Base-by-base conservation (phyloP, 2,113 vertebrate genomes). In the Urocitellus parryii region DNA sequence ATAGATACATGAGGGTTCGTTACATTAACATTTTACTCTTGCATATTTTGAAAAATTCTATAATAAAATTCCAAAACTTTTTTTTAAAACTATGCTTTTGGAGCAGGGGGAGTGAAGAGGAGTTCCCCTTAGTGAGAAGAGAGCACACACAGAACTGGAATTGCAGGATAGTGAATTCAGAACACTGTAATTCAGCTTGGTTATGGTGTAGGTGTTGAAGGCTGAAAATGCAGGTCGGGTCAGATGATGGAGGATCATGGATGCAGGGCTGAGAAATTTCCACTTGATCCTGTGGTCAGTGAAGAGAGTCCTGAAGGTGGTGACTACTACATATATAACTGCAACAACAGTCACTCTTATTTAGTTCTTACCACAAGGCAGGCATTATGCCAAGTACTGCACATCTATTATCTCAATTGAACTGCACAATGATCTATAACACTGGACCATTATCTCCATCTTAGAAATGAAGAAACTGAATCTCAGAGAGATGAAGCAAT, bases 221-320 rank as follows among this genome's bases (percentile, higher is more conserved):
- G 74, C 87, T 79, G 32, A 92, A 92, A 83, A 94, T 7, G 39
- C 83, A 81, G 96, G 90, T 83, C 32, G 29, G 83, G 83, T 79
- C 39, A 70, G 92, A 93, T 42, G 83, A 45, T 84, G 72, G 63
- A 58, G 32, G 63, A 25, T 51, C 22, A 6, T 18, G 80, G 27
- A 63, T 2, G 58, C 34, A 58, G 88, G 67, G 73, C 56, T 91
- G 87, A 91, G 86, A 82, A 93, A 48, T 86, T 89, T 72, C 83
- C 83, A 70, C 48, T 73, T 8, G 12, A 45, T 86, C 56, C 56
- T n/a, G 10, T 18, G 77, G 65, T 90, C 42, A 42, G 32, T 24
- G 61, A 79, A 65, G 88, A 77, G 51, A 86, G 73, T 92, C 92
- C 76, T 25, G 63, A 76, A n/a, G 76, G 56, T 56, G 58, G 29